phyloP scores from a whole-genome alignment of 2,888 invertebrate genomes.

The Tenthredo distinguenda region DNA sequence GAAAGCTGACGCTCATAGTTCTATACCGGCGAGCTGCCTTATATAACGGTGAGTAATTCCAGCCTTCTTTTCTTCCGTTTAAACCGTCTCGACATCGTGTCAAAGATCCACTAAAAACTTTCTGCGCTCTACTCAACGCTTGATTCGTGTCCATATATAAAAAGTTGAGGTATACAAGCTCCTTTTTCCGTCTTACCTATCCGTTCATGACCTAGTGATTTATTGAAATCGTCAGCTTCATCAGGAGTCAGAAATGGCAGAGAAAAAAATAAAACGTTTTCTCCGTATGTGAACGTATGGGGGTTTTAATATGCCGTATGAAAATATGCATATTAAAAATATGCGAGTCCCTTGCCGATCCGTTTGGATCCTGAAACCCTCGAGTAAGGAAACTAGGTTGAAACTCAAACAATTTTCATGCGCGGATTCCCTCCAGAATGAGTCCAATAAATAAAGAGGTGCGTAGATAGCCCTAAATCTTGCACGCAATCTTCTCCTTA shows the following conservation, averaged over 20 bases:
- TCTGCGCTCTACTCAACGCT: neutral
- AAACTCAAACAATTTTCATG: slow-evolving; percentile 49
- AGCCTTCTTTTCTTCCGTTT: neutral
- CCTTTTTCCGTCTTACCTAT: no score
- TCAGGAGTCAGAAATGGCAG: neutral
- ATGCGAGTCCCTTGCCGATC: slow-evolving; percentile 14
- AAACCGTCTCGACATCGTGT: slow-evolving; percentile 6
- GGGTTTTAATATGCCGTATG: neutral
- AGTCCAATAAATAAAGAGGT: slow-evolving; percentile 53
- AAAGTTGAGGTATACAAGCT: neutral
- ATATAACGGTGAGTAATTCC: slow-evolving; percentile 6
- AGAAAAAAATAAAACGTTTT: neutral
- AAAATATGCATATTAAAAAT: slow-evolving; percentile 25
- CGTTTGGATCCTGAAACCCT: neutral
- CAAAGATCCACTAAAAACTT: neutral
- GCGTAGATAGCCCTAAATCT: slow-evolving; percentile 52
- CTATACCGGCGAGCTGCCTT: neutral
- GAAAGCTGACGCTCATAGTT: neutral
- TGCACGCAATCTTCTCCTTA: slow-evolving; percentile 54
- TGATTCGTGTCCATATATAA: neutral
- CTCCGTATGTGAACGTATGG: neutral
- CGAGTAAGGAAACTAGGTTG: neutral
- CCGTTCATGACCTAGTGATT: neutral
- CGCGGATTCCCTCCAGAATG: slow-evolving; percentile 32
- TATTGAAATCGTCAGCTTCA: neutral